Evolutionary conservation across 2,797 vertebrate genomes (phyloP).

Genomic region (Takifugu ocellatus): DNA sequence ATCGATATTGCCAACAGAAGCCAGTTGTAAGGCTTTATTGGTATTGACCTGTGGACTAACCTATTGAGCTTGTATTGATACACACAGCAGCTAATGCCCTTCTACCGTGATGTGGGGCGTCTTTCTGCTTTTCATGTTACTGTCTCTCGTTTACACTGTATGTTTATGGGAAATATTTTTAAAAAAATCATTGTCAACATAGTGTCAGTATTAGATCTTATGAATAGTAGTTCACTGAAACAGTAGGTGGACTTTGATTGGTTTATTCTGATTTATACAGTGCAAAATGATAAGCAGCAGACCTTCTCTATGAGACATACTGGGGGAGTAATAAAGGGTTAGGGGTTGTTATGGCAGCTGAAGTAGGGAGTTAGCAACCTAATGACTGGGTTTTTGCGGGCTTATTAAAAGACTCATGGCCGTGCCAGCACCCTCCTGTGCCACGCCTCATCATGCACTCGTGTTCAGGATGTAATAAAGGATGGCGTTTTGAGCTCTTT

Average conservation of each 20-base stretch:
- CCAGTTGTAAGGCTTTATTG: too few species aligned
- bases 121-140: too few species aligned
- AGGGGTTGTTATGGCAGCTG: slow-evolving; percentile 38
- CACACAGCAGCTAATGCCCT: too few species aligned
- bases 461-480: slow-evolving; percentile 12
- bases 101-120: too few species aligned
- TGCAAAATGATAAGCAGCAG: slow-evolving; percentile 38
- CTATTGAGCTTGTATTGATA: too few species aligned
- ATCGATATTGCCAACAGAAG: too few species aligned
- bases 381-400: slow-evolving; percentile 41
- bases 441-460: slow-evolving; percentile 27
- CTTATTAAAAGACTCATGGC: slow-evolving; percentile 17
- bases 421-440: slow-evolving; percentile 19
- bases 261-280: slow-evolving; percentile 63
- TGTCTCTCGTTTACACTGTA: too few species aligned
- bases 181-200: too few species aligned
- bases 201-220: slow-evolving; percentile 32
- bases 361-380: slow-evolving; percentile 32
- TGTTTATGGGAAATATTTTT: too few species aligned
- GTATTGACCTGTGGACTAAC: too few species aligned
- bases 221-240: slow-evolving; percentile 60
- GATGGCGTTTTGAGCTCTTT: slow-evolving; percentile 23
- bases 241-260: slow-evolving; percentile 49
- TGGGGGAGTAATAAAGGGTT: slow-evolving; percentile 37
- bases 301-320: slow-evolving; percentile 42